Base-by-base conservation (phyloP, 2,113 vertebrate species). In the Gobio gobio region DNA sequence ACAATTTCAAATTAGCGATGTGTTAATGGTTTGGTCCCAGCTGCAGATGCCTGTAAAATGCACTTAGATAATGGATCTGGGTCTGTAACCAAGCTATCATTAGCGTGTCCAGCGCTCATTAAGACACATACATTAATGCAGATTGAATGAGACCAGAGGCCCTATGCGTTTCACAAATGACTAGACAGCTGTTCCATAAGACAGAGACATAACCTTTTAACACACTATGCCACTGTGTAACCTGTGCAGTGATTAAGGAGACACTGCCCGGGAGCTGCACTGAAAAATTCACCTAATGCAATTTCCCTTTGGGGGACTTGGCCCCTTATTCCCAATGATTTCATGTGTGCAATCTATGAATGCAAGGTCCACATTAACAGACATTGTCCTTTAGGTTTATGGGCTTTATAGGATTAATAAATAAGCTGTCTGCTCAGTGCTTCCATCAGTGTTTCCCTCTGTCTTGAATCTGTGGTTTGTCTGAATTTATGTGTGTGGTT, bases 101-200 rank as follows among this genome's bases (percentile, higher is more conserved):
- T 88, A 88, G 83, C 74, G 70, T 82, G 83, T 88, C 85, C 86
- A 76, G 47, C 51, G 59, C 74, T 88, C 85, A 85, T 90, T 87
- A 85, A 76, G 79, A 85, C 45, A 51, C 70, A 82, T 49, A 86
- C 63, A 86, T 56, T 85, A 80, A 86, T 80, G 72, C 61, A 54
- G 85, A 56, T 72, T 45, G 24, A 88, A 78, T 80, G 79, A 78
- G 66, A 85, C 51, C 61, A 43, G 24, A 59, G 72, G 79, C 85
- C 85, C 45, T 79, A 86, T 68, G 63, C 68, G 74, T 87, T 81
- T 77, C 79, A 72, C 83, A 89, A 85, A 87, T 81, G 83, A 83
- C 76, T 76, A 77, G 68, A 86, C 86, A 85, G 61, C 81, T 82
- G 76, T 88, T 86, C 43, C 45, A 26, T 63, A 73, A 75, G 56